Base-by-base conservation (phyloP, 2,888 invertebrate genomes). In the Platycheirus rosarum region DNA sequence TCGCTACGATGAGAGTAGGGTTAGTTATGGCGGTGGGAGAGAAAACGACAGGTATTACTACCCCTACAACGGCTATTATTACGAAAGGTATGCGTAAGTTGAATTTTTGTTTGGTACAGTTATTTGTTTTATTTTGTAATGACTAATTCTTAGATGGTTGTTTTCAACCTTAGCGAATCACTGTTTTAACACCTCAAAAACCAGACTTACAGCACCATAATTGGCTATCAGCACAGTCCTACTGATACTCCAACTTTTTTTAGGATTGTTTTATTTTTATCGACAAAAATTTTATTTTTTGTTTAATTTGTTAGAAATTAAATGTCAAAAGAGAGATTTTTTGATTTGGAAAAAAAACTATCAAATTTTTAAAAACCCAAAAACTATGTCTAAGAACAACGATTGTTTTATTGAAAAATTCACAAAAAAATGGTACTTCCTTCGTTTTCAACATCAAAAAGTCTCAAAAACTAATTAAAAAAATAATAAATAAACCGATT, bases 1-100 rank as follows among this genome's bases (percentile, higher is more conserved):
- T 85, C 88, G 89, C 0, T 87, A 89, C 20, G 87, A 89, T n/a
- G 89, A 89, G 79, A 87, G 88, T 4, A 84, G 86, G 66, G 70
- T 65, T 48, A 80, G 85, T 37, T 82, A 85, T 26, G 70, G 84
- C 14, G 88, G 86, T 71, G 87, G 87, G 68, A 80, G 84, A 8
- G 87, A 86, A 60, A 85, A 85, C 49, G 89, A 89, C 46, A 66
- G 88, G 65, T 87, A 88, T 73, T 87, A 86, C 42, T 68, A 82
- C 74, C 53, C 60, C 23, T 55, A 60, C 70, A 49, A 65, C 69
- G 68, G 57, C 40, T 73, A 82, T 71, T 74, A 85, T 73, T 75
- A 74, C 49, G 79, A 85, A 68, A 85, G 85, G 85, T 85, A 84
- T 51, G n/a, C n/a, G n/a, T 29, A 68, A 76, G 80, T 80, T 76